Evolutionary conservation across 2,888 invertebrate genomes (phyloP).

Genomic region (Sturmia bella): DNA sequence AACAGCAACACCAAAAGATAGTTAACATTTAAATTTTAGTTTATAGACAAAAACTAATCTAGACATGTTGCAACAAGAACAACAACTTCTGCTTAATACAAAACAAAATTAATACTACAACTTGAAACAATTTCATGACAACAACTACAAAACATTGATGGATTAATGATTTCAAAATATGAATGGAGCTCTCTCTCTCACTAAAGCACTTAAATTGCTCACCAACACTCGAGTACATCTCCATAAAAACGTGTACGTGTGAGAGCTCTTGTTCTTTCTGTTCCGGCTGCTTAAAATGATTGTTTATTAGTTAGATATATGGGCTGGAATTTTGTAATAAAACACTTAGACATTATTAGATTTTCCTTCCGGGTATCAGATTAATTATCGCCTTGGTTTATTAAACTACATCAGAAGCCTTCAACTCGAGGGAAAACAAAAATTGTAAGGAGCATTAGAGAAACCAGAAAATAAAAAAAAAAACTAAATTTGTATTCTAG

Average conservation of each 20-base stretch:
- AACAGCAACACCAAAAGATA: neutral
- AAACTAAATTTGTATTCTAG: no score
- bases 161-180: slow-evolving; percentile 39
- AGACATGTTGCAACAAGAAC: slow-evolving; percentile 22
- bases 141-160: slow-evolving; percentile 36
- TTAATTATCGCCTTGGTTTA: slow-evolving; percentile 40
- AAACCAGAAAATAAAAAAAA: no score
- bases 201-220: neutral
- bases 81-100: slow-evolving; percentile 2
- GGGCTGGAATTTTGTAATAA: slow-evolving; percentile 38
- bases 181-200: neutral
- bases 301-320: slow-evolving; percentile 31
- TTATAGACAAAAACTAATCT: slow-evolving; percentile 50
- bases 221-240: neutral
- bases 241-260: no score
- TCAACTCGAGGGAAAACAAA: neutral
- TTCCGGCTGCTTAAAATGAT: neutral
- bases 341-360: slow-evolving; percentile 47
- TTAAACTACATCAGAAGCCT: neutral
- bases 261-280: neutral
- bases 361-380: slow-evolving; percentile 35
- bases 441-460: neutral
- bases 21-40: slow-evolving; percentile 22
- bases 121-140: slow-evolving; percentile 31
- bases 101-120: slow-evolving; percentile 42